Base-by-base conservation (phyloP, 2,888 invertebrate species). In the Shargacucullia verbasci region DNA sequence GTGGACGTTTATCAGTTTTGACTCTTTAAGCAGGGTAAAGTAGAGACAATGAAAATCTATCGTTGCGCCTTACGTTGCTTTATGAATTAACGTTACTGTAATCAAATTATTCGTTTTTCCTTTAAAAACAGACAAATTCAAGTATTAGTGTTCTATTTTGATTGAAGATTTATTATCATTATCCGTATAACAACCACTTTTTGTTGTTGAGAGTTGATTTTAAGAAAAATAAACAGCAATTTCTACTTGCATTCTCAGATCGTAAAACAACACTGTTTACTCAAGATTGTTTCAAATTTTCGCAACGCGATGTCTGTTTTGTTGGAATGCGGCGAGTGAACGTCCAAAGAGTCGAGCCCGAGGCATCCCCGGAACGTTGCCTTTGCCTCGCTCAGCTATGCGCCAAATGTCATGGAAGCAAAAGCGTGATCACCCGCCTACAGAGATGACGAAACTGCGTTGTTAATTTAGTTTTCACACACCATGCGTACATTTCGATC, bases 291-390 rank as follows among this genome's bases (percentile, higher is more conserved):
- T 79, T 74, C 43, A 56, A 67, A 72, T 86, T 89, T 89, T 89
- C 86, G 88, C 87, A 88, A 89, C 77, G 47, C 58, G 72, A 74
- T 67, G 63, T 62, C 68, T 72, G 71, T 74, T 67, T 60, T 55
- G 70, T 64, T 68, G 90, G 92, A 92, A 92, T 92, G 91, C 85
- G 87, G 85, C 78, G 73, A 88, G 91, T 89, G 91, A 91, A 91
- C 85, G 91, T 86, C 80, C 82, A 77, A 80, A 81, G 77, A 78
- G 79, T 73, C 75, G 76, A 63, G 80, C 82, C 75, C 60, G 79
- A 78, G 85, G 84, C 88, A 86, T 88, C 87, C 82, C 80, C 71
- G 74, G 79, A 76, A 64, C 64, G 64, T 77, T 82, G 76, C 76
- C 80, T 83, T 79, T 78, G 82, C 80, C 80, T 78, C 71, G 52